Percentiles rank a stretch among this genome's conserved stretches.
Conservation (phyloP, 92 coral and sea anemone genomes). For the Isaurus tuberculatus region DNA sequence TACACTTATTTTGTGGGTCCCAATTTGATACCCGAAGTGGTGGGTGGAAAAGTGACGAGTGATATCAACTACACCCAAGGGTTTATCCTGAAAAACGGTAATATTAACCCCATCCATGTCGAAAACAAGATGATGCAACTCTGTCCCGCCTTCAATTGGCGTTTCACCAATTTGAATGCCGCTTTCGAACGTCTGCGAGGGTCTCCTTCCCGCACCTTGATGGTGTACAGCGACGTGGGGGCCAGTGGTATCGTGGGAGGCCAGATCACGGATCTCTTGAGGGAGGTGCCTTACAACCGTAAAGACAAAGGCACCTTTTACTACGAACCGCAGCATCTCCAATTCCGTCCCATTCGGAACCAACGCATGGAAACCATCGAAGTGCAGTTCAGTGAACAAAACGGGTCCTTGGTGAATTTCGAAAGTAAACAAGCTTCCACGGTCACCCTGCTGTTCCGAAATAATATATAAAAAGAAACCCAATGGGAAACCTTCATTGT, state of each 20-base stretch:
- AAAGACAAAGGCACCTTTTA: neutral
- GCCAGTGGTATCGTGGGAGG: constrained; percentile 22
- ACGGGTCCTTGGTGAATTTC: neutral
- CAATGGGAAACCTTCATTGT: too few relatives aligned
- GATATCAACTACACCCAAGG: neutral
- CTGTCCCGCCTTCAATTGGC: neutral
- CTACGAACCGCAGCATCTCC: neutral
- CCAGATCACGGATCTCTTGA: neutral
- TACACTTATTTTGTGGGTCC: too few relatives aligned
- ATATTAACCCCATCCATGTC: neutral
- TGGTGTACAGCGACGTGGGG: constrained; percentile 6
- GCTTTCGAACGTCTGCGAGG: constrained; percentile 1
- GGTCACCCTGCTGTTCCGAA: constrained; percentile 1
- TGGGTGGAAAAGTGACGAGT: neutral
- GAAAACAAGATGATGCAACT: constrained; percentile 3
- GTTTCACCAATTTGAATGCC: constrained; percentile 7
- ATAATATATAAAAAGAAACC: neutral
- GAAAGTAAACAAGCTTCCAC: constrained; percentile 8
- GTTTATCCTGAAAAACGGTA: neutral
- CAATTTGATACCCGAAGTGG: neutral
- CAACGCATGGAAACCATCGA: neutral
- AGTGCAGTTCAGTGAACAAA: neutral
- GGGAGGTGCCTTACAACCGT: neutral
- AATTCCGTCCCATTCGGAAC: neutral
- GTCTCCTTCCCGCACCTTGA: neutral